phyloP scores from a whole-genome alignment of 2,797 vertebrate genomes.

The Rhinichthys osculus region DNA sequence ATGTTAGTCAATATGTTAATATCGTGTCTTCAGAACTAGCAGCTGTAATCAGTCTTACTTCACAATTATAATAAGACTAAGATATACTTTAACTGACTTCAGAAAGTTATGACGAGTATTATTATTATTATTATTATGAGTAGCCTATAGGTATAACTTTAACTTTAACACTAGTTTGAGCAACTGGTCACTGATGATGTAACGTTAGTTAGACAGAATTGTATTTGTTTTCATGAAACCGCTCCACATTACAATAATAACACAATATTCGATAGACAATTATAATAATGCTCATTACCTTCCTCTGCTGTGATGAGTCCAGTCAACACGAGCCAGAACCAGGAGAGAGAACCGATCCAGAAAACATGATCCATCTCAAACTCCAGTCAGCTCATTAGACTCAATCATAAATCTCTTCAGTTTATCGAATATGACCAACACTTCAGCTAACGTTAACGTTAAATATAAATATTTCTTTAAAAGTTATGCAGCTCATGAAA shows the following conservation, averaged over 20 bases:
- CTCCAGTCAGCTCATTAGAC: conserved; percentile 18
- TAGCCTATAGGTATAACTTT: background rate
- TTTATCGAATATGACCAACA: background rate
- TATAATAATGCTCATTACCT: conserved; percentile 6
- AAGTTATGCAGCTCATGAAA: background rate
- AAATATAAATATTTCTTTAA: background rate
- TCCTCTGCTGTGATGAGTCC: conserved; percentile 28
- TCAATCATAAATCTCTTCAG: background rate
- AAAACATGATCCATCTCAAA: conserved; percentile 24
- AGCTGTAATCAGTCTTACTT: too few species aligned
- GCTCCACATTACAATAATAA: background rate
- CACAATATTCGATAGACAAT: background rate
- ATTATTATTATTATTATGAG: too few species aligned
- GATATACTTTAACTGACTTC: too few species aligned
- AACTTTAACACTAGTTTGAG: too few species aligned
- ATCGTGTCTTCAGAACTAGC: too few species aligned
- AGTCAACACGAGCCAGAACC: conserved; percentile 20
- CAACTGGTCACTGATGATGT: background rate
- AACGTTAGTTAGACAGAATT: background rate
- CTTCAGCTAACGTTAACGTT: too few species aligned
- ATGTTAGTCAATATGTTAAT: too few species aligned
- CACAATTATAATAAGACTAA: too few species aligned
- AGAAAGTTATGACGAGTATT: background rate
- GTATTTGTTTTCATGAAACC: background rate
- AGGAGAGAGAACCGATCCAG: background rate